Conservation (phyloP, 2,113 vertebrate genomes). For the Sinocyclocheilus rhinocerous region DNA sequence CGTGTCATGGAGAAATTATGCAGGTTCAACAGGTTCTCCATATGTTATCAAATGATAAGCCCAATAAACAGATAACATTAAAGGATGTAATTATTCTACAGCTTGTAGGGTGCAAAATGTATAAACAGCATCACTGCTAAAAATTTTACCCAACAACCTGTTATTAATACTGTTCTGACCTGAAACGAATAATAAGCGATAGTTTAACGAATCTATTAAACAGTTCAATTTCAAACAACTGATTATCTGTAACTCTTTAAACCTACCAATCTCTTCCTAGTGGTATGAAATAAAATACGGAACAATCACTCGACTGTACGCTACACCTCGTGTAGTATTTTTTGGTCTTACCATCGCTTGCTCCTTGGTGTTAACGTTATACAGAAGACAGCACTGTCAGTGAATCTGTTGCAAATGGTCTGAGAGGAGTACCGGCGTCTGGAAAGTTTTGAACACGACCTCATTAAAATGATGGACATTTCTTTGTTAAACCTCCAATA, state of each 20-base stretch:
- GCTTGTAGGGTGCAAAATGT: background rate
- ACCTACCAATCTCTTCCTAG: too few species aligned
- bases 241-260: background rate
- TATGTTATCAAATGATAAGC: too few species aligned
- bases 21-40: background rate
- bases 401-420: slow-evolving; percentile 47
- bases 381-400: background rate
- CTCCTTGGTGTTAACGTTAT: slow-evolving; percentile 8
- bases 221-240: background rate
- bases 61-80: background rate
- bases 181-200: background rate
- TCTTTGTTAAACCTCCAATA: slow-evolving; percentile 25
- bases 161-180: background rate
- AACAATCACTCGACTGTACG: background rate
- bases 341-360: slow-evolving; percentile 38
- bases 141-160: accelerated
- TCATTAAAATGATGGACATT: slow-evolving; percentile 26
- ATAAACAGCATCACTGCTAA: background rate
- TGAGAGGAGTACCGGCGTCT: slow-evolving; percentile 49
- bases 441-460: slow-evolving; percentile 23
- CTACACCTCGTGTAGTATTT: background rate
- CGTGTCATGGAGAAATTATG: background rate
- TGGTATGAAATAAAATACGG: background rate
- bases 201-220: background rate
- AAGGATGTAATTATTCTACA: background rate